Evolutionary conservation across 2,113 vertebrate genomes (phyloP), one percentile per base, ranked within the genome.

Genomic region (Nothobranchius furzeri): DNA sequence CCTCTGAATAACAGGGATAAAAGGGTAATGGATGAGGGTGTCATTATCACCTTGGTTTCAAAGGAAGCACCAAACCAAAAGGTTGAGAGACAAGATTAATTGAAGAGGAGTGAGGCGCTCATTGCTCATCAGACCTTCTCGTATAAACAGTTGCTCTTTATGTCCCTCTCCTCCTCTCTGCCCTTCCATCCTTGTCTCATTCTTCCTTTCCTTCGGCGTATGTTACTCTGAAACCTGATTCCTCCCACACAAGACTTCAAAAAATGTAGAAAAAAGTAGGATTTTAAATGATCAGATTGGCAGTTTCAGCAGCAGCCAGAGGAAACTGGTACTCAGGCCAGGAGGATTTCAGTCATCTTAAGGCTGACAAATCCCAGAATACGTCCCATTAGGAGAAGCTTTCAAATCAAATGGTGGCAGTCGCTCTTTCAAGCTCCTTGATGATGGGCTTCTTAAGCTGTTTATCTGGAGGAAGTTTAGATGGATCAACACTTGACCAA

Each of bases 11-110:
- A 95, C 93, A 88, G 93, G 95, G 95, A 96, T 96, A 96, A 96
- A 95, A 94, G 95, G 95, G 95, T 97, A 97, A 98, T 96, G 95
- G 96, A 97, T 96, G 96, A 95, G 95, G 92, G 92, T 95, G 95
- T 95, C 93, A 92, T 96, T 95, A 95, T 95, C 94, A 94, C 94
- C 94, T 95, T 90, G 93, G 93, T 92, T 94, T 93, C 91, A 94
- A 94, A 92, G 93, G 94, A 94, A 93, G 70, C 93, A 90, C 92
- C 90, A 90, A 93, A 93, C 95, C 92, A 95, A 95, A 58, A 96
- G 95, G 96, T 97, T 94, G 94, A 93, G 89, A 94, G 95, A 96
- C 95, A 94, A 96, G 96, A 98, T 98, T 96, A 96, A 97, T 97
- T 95, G 95, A 95, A 94, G 94, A 95, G 91, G 93, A 95, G 93